Conservation (phyloP, 2,888 invertebrate species). For the Drosophila picticornis region DNA sequence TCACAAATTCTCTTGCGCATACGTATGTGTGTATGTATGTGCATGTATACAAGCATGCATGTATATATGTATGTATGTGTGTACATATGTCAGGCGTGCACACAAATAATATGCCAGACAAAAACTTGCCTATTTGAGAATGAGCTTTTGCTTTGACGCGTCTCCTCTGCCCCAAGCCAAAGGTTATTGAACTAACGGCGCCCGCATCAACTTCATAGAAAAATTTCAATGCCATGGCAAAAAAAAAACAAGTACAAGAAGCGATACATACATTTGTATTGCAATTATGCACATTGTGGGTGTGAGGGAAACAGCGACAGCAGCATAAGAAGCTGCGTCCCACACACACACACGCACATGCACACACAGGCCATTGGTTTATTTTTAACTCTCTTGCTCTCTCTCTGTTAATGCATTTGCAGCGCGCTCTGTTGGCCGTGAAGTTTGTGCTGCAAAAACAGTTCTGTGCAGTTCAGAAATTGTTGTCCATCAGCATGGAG, state of each 20-base stretch:
- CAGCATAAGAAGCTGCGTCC: slow-evolving; percentile 60
- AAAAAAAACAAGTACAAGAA: slow-evolving; percentile 35
- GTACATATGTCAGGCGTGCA: slow-evolving; percentile 6
- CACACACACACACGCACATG: slow-evolving; percentile 36
- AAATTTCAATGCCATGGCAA: slow-evolving; percentile 83
- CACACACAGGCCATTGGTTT: slow-evolving; percentile 49
- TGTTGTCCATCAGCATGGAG: slow-evolving; percentile 44
- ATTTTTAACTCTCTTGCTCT: slow-evolving; percentile 65
- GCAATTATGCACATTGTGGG: slow-evolving; percentile 67
- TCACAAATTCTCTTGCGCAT: slow-evolving; percentile 48
- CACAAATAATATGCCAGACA: slow-evolving; percentile 25
- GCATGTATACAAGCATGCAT: not conserved
- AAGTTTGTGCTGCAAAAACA: slow-evolving; percentile 64
- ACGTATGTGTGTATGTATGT: not conserved
- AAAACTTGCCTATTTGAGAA: slow-evolving; percentile 17
- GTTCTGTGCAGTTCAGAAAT: slow-evolving; percentile 44
- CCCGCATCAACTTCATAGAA: slow-evolving; percentile 76
- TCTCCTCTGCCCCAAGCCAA: slow-evolving; percentile 66
- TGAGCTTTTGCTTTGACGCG: slow-evolving; percentile 56
- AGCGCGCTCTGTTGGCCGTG: slow-evolving; percentile 73
- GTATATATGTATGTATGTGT: not conserved
- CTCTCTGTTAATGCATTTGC: slow-evolving; percentile 51
- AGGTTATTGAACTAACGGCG: slow-evolving; percentile 80
- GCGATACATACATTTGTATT: slow-evolving; percentile 37
- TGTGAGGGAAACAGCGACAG: slow-evolving; percentile 48